These are phyloP conservation scores for Gambusia holbrooki DNA, from an alignment of 2,113 vertebrate species.

Conservation along the genomic window DNA sequence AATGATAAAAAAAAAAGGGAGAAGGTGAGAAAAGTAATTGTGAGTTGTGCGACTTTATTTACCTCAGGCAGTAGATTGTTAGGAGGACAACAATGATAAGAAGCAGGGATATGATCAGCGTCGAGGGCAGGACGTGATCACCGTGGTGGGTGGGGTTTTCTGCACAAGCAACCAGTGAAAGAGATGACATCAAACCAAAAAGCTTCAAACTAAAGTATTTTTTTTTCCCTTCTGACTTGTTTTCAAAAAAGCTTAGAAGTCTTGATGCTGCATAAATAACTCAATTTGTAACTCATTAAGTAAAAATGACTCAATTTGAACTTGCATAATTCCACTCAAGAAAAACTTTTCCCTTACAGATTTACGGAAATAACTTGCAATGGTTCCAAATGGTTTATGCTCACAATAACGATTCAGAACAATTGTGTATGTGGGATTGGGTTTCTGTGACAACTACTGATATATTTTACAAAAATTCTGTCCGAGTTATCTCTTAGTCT, in stretches of 20 bases:
- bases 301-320: not conserved
- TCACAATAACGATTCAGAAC: not conserved
- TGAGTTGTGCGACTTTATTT: constrained; percentile 19
- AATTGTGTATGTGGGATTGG: not conserved
- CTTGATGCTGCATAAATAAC: not conserved
- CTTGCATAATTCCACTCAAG: not conserved
- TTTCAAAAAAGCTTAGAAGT: not conserved
- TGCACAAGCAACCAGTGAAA: constrained; percentile 42
- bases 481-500: no score
- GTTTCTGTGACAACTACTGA: not conserved
- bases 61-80: constrained; percentile 91
- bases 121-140: constrained; percentile 84
- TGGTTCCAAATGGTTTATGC: not conserved
- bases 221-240: not conserved
- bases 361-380: not conserved
- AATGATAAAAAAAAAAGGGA: not conserved
- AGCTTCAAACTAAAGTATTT: not conserved
- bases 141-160: constrained; percentile 75
- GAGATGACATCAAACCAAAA: not conserved
- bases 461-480: not conserved
- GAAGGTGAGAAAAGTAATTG: not conserved
- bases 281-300: not conserved
- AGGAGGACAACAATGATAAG: constrained; percentile 84
- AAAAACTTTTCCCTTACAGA: not conserved
- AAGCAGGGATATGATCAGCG: constrained; percentile 86